Conservation (phyloP, 2,113 vertebrate genomes). For the Carassius gibelio region DNA sequence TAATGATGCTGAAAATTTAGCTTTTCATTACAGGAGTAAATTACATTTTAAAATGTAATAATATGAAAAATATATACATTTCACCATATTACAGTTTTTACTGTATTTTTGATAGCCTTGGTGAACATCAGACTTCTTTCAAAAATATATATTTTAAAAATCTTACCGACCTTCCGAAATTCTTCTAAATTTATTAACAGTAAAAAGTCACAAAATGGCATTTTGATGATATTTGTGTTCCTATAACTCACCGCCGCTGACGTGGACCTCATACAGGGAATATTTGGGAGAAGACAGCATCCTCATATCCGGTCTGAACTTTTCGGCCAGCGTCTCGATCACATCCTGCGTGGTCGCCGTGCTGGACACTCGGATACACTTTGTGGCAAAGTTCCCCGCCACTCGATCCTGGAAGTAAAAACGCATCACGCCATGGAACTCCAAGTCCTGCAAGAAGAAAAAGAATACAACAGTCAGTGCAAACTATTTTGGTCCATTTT, state of each 20-base stretch:
- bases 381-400: conserved; percentile 97
- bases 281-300: conserved; percentile 98
- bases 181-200: neutral
- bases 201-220: neutral
- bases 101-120: too few species aligned
- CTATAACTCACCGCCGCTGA: conserved; percentile 91
- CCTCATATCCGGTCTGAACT: conserved; percentile 98
- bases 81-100: too few species aligned
- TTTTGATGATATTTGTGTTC: neutral
- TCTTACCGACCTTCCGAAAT: neutral
- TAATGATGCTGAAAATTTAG: neutral
- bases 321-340: conserved; percentile 96
- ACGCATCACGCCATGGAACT: conserved; percentile 98
- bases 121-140: too few species aligned
- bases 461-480: neutral
- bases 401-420: conserved; percentile 99
- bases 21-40: neutral
- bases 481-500: neutral
- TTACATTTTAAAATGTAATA: neutral
- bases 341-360: conserved; percentile 98
- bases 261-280: conserved; percentile 95
- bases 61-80: neutral
- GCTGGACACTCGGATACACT: conserved; percentile 96
- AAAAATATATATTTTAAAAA: too few species aligned
- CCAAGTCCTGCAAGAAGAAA: conserved; percentile 82